Percentiles rank a stretch among this genome's conserved stretches.
These are phyloP conservation scores for Danionella dracula DNA, from an alignment of 2,797 vertebrate genomes.

Conservation along the genomic window DNA sequence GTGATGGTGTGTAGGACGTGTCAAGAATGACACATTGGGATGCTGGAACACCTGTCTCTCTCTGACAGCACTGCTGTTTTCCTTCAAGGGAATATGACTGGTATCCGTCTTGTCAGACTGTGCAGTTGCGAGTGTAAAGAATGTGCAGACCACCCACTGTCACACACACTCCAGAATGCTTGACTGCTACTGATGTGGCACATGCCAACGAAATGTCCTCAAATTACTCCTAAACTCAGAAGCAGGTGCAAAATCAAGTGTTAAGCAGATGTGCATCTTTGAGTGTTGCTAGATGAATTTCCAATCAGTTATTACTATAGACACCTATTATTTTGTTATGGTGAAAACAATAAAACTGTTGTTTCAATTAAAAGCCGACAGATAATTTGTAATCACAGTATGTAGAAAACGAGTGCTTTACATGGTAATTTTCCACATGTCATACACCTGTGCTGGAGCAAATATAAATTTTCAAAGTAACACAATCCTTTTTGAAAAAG, in stretches of 20 bases:
- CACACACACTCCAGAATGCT: not conserved
- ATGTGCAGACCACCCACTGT: not conserved
- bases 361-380: too few relatives aligned
- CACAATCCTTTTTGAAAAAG: too few relatives aligned
- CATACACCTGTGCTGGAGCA: too few relatives aligned
- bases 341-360: too few relatives aligned
- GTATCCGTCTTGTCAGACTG: constrained; percentile 12
- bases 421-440: too few relatives aligned
- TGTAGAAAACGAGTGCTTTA: too few relatives aligned
- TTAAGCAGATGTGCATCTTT: not conserved
- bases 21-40: constrained; percentile 20
- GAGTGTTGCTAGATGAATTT: not conserved
- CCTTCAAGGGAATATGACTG: constrained; percentile 15
- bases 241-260: not conserved
- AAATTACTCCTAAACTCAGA: not conserved
- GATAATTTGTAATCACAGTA: too few relatives aligned
- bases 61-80: constrained; percentile 7
- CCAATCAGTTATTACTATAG: too few relatives aligned
- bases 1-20: constrained; percentile 17
- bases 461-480: too few relatives aligned
- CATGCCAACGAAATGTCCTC: not conserved
- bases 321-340: too few relatives aligned
- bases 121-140: not conserved
- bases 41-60: constrained; percentile 35
- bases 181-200: not conserved